These are phyloP conservation scores for Campodea augens DNA, from an alignment of 1,140 invertebrate genomes.

Conservation along the genomic window DNA sequence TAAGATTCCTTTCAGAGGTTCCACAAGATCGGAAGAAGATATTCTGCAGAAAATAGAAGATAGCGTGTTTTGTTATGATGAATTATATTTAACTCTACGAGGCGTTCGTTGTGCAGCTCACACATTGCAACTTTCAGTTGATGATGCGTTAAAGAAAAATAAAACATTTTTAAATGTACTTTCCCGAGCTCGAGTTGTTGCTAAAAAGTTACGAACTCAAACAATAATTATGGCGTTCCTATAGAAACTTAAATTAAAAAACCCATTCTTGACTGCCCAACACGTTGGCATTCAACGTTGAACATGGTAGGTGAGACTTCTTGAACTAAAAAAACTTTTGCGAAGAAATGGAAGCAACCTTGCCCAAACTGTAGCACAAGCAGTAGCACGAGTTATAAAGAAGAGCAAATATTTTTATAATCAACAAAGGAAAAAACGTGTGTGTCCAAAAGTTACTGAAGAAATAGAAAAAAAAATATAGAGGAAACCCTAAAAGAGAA, in stretches of 20 bases:
- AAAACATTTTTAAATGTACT: background rate
- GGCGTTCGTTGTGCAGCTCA: background rate
- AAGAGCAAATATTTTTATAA: too few relatives aligned
- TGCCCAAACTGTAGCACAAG: too few relatives aligned
- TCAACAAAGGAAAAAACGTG: too few relatives aligned
- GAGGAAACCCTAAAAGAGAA: too few relatives aligned
- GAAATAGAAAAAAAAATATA: too few relatives aligned
- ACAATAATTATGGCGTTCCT: background rate
- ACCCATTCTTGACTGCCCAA: background rate
- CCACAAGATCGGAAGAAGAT: too few relatives aligned
- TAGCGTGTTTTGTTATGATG: too few relatives aligned
- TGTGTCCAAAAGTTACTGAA: too few relatives aligned
- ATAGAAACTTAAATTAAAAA: background rate
- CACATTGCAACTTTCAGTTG: background rate
- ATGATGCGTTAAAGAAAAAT: background rate
- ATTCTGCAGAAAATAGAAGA: too few relatives aligned
- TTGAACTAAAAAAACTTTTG: background rate
- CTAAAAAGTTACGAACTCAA: background rate
- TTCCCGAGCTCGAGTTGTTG: background rate
- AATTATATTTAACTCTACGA: background rate
- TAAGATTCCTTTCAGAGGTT: too few relatives aligned
- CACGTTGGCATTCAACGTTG: background rate
- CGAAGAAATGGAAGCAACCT: background rate
- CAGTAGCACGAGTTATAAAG: too few relatives aligned
- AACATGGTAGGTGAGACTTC: background rate